Evolutionary conservation across 2,888 invertebrate species (phyloP), one percentile per base, ranked within the genome.

Genomic region (Autographa gamma): DNA sequence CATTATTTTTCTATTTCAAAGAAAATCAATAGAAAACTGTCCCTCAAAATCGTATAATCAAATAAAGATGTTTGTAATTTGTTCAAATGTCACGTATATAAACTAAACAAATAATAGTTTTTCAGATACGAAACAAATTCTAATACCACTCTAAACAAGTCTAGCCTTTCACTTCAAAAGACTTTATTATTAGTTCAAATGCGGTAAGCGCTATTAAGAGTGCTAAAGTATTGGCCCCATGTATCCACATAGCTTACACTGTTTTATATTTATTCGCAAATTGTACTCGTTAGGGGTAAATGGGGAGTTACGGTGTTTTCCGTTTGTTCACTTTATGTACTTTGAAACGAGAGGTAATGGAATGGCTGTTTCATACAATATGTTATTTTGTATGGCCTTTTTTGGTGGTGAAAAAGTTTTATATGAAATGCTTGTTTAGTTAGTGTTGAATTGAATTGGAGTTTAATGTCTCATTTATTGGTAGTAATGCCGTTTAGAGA

Each of bases 261-360:
- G 32, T 56, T 61, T 66, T 63, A 43, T 72, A 79, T 77, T 77
- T 76, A 80, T 76, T 80, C 34, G 67, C 60, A 76, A 77, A 80
- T 77, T 71, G 71, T 80, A 63, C 77, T 71, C 80, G 80, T 76
- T 68, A 79, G 18, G 65, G 54, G 65, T 67, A 77, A 76, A 72
- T 76, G 48, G 63, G 67, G 71, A 68, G 66, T 77, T 80, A 80
- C 75, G 61, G 63, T 71, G 66, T 80, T 76, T 38, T 71, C 76
- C 60, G 62, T 59, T 64, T 75, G 43, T 63, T 48, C 13, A 67
- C 14, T 79, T 79, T 80, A 80, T 77, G 67, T 71, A 56, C 76
- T 77, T 72, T 80, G 80, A 72, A 80, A 60, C 63, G 16, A 56
- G 65, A 2, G 8, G 63, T 77, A 77, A 77, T 80, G 67, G 76